Conservation (phyloP, 2,113 vertebrate genomes). For the Limanda limanda region DNA sequence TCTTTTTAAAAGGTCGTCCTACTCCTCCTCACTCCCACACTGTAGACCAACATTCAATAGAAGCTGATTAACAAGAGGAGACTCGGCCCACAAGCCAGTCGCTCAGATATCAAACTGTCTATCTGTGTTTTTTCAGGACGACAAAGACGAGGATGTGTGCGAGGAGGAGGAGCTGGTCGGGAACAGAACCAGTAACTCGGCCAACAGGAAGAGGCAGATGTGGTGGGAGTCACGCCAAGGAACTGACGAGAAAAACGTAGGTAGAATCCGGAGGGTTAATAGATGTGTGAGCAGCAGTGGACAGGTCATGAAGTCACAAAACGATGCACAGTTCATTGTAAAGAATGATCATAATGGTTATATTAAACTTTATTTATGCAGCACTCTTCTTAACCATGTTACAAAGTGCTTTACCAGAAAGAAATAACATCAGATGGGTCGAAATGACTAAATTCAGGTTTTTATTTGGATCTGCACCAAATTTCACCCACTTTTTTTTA, state of each 20-base stretch:
- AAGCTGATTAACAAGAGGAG: not conserved
- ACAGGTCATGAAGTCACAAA: not conserved
- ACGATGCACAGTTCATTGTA: not conserved
- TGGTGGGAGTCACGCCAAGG: slow-evolving; percentile 91
- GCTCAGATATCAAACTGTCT: slow-evolving; percentile 12
- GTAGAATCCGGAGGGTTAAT: slow-evolving; percentile 4
- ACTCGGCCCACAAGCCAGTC: not conserved
- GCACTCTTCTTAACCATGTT: too few species aligned
- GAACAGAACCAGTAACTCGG: slow-evolving; percentile 81
- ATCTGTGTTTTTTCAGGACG: slow-evolving; percentile 74
- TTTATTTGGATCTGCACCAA: too few species aligned
- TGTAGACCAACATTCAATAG: not conserved
- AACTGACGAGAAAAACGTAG: slow-evolving; percentile 94
- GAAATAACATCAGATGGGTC: too few species aligned
- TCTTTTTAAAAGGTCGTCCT: slow-evolving; percentile 7
- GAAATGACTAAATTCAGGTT: too few species aligned
- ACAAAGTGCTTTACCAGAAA: too few species aligned
- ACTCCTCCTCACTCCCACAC: slow-evolving; percentile 17
- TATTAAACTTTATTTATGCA: too few species aligned
- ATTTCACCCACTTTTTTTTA: too few species aligned
- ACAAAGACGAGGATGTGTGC: slow-evolving; percentile 79
- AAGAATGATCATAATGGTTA: too few species aligned
- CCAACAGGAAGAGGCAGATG: slow-evolving; percentile 87
- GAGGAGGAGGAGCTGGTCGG: slow-evolving; percentile 83
- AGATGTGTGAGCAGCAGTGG: not conserved